These are phyloP conservation scores for Arctopsyche grandis DNA, from an alignment of 1,140 invertebrate genomes.

Conservation along the genomic window DNA sequence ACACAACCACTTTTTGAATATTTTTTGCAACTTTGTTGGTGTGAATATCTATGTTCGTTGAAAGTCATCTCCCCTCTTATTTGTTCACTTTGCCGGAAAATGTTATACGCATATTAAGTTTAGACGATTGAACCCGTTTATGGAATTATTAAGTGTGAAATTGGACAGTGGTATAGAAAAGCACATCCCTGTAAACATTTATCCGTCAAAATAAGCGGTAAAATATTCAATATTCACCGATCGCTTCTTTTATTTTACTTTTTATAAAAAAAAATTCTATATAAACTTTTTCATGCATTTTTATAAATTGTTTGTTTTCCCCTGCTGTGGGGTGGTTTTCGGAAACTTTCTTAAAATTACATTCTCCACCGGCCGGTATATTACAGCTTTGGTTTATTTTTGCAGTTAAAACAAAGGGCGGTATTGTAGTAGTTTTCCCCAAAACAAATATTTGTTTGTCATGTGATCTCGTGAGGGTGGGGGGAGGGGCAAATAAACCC, in stretches of 20 bases:
- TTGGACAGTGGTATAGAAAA: slow-evolving; percentile 3
- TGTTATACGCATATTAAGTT: slow-evolving; percentile 28
- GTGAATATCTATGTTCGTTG: too few species aligned
- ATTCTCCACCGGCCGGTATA: not conserved
- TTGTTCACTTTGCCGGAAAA: slow-evolving; percentile 17
- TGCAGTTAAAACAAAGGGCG: not conserved
- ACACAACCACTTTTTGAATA: too few species aligned
- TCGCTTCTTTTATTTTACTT: too few species aligned
- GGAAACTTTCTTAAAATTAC: not conserved
- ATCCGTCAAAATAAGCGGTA: too few species aligned
- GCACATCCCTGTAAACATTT: too few species aligned
- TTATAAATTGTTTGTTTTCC: too few species aligned
- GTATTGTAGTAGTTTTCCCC: not conserved
- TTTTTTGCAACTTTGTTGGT: too few species aligned
- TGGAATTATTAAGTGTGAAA: slow-evolving; percentile 37
- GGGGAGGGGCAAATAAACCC: too few species aligned
- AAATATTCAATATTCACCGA: too few species aligned
- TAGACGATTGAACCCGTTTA: slow-evolving; percentile 28
- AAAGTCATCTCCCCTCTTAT: too few species aligned
- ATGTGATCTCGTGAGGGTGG: not conserved
- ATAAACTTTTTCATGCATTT: too few species aligned
- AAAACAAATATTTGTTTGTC: slow-evolving; percentile 33
- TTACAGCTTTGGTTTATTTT: slow-evolving; percentile 2
- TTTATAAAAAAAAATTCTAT: too few species aligned
- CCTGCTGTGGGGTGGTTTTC: not conserved